These are phyloP conservation scores for Laspeyria flexula DNA, from an alignment of 2,888 invertebrate species.

Conservation along the genomic window DNA sequence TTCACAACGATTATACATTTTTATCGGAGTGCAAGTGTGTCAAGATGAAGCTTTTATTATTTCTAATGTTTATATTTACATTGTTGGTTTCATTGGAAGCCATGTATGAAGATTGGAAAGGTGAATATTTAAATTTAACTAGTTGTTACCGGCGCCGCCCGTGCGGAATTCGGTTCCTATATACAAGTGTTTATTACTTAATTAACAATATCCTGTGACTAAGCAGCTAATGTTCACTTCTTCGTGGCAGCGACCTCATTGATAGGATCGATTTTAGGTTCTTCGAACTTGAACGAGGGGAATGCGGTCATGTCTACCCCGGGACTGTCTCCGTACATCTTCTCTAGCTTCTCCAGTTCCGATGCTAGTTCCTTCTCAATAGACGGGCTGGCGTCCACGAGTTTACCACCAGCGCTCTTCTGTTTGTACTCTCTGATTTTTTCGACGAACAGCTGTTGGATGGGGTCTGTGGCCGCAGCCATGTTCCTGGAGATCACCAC, in stretches of 20 bases:
- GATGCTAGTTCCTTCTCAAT: constrained; percentile 90
- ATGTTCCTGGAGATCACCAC: constrained; percentile 88
- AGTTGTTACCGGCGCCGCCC: too few species aligned
- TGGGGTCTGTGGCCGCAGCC: constrained; percentile 93
- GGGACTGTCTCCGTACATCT: constrained; percentile 90
- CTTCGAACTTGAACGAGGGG: constrained; percentile 93
- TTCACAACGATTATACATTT: too few species aligned
- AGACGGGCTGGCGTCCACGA: constrained; percentile 93
- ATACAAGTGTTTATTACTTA: constrained; percentile 56
- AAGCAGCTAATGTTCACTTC: constrained; percentile 59
- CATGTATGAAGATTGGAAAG: too few species aligned
- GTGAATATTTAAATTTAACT: too few species aligned
- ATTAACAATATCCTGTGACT: constrained; percentile 39
- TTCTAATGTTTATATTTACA: too few species aligned
- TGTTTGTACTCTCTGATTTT: constrained; percentile 96
- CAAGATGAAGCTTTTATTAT: too few species aligned
- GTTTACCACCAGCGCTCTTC: constrained; percentile 92
- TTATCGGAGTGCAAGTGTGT: too few species aligned
- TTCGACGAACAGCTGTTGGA: constrained; percentile 96
- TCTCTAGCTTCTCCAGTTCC: constrained; percentile 93
- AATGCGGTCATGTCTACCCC: constrained; percentile 96
- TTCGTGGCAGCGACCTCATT: constrained; percentile 68
- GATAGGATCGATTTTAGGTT: constrained; percentile 90
- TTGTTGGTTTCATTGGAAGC: too few species aligned
- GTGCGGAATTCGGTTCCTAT: too few species aligned